Evolutionary conservation across 2,888 invertebrate genomes (phyloP), one percentile per base, ranked within the genome.

Genomic region (Synergus laeviventris): DNA sequence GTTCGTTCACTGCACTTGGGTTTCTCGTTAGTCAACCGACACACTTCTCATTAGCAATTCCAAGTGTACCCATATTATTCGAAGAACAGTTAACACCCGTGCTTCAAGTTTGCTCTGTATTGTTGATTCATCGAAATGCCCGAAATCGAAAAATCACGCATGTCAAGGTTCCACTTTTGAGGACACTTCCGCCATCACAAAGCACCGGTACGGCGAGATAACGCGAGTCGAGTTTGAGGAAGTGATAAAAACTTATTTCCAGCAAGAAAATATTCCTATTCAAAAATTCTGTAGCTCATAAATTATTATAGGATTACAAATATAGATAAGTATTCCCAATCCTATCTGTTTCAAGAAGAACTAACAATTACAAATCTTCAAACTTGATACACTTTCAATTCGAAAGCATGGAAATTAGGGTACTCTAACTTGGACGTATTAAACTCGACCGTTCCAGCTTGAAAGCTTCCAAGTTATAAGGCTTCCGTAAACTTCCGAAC

Each of bases 1-100:
- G 45, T 49, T 49, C 66, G 49, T 70, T 45, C 45, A 31, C 31
- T 70, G 70, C 49, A 70, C 70, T 70, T 70, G 49, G 70, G 31
- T 45, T 70, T 49, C 70, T 70, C 70, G 70, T 70, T 70, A 70
- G 45, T 70, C 70, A 70, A 70, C 45, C 70, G 66, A 70, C 66
- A 70, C 66, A 70, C 70, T 70, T 18, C 70, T 45, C 70, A 70
- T 70, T 70, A 70, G 70, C 70, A 70, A 70, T 70, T 70, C 70
- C 70, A 70, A 70, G 70, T 70, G 70, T 31, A 49, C 70, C 70
- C 49, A 70, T 49, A 70, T 49, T 70, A 70, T 70, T 45, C 45
- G 42, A 70, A 49, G 49, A 70, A 70, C 66, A 70, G 66, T 70
- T 70, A 70, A 70, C 66, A 49, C 45, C 45, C 66, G 45, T 66